Percentiles rank a stretch among this genome's conserved stretches.
These are phyloP conservation scores for Corythaeola cristata DNA, from an alignment of 2,113 vertebrate genomes.

Conservation along the genomic window DNA sequence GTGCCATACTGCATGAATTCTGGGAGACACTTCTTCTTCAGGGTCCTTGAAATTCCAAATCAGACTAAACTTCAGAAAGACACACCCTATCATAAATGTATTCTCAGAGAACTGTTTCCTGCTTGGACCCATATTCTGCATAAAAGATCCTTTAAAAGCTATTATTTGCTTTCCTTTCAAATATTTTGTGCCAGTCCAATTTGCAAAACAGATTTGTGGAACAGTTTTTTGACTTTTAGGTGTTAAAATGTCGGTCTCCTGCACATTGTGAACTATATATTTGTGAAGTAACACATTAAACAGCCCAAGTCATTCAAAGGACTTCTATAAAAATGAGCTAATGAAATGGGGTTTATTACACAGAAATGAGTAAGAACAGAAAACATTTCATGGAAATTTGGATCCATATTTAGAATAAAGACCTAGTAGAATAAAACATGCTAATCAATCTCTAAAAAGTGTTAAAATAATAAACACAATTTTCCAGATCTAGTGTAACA, in stretches of 20 bases:
- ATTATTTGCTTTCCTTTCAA: background rate
- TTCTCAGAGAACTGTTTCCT: background rate
- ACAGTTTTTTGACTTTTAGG: background rate
- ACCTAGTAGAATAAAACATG: background rate
- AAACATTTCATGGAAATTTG: slow-evolving; percentile 21
- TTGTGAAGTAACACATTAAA: slow-evolving; percentile 63
- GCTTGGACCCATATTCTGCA: background rate
- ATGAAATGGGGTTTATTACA: slow-evolving; percentile 43
- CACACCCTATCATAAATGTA: background rate
- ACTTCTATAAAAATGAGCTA: slow-evolving; percentile 28
- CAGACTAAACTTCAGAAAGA: background rate
- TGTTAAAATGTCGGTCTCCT: background rate
- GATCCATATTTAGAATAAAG: background rate
- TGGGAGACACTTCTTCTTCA: background rate
- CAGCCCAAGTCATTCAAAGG: slow-evolving; percentile 32
- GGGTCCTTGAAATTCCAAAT: background rate
- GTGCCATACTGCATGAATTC: background rate
- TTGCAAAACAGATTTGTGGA: background rate
- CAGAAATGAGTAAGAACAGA: background rate
- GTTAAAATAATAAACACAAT: background rate
- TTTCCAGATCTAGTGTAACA: background rate
- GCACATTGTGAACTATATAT: slow-evolving; percentile 49
- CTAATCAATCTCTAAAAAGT: background rate
- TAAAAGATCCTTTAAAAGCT: background rate
- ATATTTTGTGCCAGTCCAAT: background rate